These are phyloP conservation scores for Protophormia terraenovae DNA, from an alignment of 2,888 invertebrate species.

Conservation along the genomic window DNA sequence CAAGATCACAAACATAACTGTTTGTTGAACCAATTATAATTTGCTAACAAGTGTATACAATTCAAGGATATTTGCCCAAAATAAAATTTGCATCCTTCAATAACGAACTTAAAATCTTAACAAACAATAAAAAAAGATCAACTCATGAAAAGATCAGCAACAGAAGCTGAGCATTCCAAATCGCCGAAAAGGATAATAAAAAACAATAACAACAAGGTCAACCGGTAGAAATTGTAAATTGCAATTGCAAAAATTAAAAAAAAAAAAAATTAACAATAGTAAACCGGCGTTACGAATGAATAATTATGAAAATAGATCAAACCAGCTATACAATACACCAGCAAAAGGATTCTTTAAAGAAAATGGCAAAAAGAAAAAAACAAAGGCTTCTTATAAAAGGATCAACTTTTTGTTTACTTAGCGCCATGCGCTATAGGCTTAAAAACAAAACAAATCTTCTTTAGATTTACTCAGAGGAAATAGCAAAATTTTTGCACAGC, in stretches of 20 bases:
- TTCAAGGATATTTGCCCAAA: constrained; percentile 12
- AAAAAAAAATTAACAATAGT: constrained; percentile 30
- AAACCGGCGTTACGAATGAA: constrained; percentile 66
- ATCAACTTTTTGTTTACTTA: constrained; percentile 64
- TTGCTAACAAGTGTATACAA: constrained; percentile 31
- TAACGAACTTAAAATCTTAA: constrained; percentile 2
- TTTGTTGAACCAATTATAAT: constrained; percentile 54
- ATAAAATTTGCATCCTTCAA: not conserved
- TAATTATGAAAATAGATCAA: constrained; percentile 70
- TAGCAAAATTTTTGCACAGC: constrained; percentile 58
- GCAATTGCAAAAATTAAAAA: constrained; percentile 3
- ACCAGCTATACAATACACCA: not conserved
- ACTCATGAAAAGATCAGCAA: constrained; percentile 24
- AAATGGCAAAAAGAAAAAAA: not conserved
- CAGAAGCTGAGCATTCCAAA: constrained; percentile 48
- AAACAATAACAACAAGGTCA: constrained; percentile 16
- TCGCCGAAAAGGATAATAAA: not conserved
- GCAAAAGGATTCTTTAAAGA: not conserved
- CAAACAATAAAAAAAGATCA: not conserved
- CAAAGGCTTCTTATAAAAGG: constrained; percentile 25
- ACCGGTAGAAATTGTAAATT: constrained; percentile 30
- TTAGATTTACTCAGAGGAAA: constrained; percentile 38
- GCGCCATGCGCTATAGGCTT: constrained; percentile 59
- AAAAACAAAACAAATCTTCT: constrained; percentile 9
- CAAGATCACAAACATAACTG: not conserved